Evolutionary conservation across 2,113 vertebrate genomes (phyloP).

Genomic region (Neodon shergylaensis): DNA sequence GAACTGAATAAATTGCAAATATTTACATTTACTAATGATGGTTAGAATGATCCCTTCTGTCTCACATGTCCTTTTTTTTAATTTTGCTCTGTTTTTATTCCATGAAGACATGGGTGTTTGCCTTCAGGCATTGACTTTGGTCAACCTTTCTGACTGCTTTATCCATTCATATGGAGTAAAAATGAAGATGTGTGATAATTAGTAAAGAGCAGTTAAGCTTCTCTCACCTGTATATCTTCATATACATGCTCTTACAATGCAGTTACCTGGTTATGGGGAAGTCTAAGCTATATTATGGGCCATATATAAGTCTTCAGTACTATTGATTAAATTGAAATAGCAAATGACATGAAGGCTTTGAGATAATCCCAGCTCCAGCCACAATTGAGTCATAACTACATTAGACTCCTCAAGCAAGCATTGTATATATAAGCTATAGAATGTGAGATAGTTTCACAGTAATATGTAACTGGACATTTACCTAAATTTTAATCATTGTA

Average conservation of each 20-base stretch:
- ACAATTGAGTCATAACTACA: not conserved
- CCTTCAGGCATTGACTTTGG: not conserved
- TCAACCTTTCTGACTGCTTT: not conserved
- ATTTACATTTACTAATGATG: not conserved
- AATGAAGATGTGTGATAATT: not conserved
- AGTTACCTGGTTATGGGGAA: not conserved
- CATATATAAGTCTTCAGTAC: not conserved
- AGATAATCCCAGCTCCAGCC: rapidly evolving
- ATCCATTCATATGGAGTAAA: not conserved
- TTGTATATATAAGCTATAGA: not conserved
- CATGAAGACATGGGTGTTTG: not conserved
- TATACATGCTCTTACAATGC: not conserved
- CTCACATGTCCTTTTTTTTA: not conserved
- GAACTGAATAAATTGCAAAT: not conserved
- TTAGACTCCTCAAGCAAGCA: not conserved
- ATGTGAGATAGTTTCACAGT: not conserved
- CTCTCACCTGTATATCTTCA: not conserved
- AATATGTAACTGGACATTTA: not conserved
- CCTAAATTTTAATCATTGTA: constrained; percentile 13
- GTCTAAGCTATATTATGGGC: not conserved
- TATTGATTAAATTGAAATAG: not conserved
- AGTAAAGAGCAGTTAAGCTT: not conserved
- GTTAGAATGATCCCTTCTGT: not conserved
- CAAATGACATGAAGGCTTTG: not conserved
- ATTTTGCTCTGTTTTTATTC: not conserved